Percentiles rank a stretch among this genome's conserved stretches.
Conservation (phyloP, 2,888 invertebrate species). For the Pterobdella sp. region DNA sequence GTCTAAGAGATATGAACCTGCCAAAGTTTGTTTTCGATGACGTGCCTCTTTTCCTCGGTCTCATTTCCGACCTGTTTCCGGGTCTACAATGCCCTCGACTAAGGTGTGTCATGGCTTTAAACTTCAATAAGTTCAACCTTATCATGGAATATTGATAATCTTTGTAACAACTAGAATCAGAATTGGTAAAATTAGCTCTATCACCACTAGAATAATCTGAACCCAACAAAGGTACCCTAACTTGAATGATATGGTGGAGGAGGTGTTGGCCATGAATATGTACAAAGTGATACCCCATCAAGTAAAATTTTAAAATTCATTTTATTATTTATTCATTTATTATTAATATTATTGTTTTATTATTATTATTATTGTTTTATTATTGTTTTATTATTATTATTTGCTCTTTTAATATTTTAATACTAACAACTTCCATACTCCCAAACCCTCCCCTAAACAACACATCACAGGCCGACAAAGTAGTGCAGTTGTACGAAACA, state of each 20-base stretch:
- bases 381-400: too few relatives aligned
- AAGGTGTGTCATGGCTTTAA: slow-evolving; percentile 5
- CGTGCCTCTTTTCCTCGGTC: slow-evolving; percentile 76
- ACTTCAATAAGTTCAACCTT: not conserved
- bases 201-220: too few relatives aligned
- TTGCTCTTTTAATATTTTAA: too few relatives aligned
- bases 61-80: slow-evolving; percentile 81
- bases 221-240: slow-evolving; percentile 81
- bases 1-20: slow-evolving; percentile 81
- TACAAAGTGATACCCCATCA: slow-evolving; percentile 66
- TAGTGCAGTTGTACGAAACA: slow-evolving; percentile 82
- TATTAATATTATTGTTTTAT: too few relatives aligned
- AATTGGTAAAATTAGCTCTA: too few relatives aligned
- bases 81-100: slow-evolving; percentile 80
- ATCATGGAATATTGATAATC: too few relatives aligned
- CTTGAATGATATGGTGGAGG: slow-evolving; percentile 70
- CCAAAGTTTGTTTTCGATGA: slow-evolving; percentile 80
- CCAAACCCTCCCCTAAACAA: not conserved
- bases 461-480: slow-evolving; percentile 66
- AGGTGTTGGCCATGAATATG: slow-evolving; percentile 60
- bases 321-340: too few relatives aligned
- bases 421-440: not conserved
- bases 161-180: too few relatives aligned
- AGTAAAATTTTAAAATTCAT: too few relatives aligned
- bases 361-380: too few relatives aligned